A percentile compares a stretch with the other conserved stretches of the same genome.
These are phyloP conservation scores for Rhea pennata DNA, from an alignment of 2,113 vertebrate species.

Conservation along the genomic window DNA sequence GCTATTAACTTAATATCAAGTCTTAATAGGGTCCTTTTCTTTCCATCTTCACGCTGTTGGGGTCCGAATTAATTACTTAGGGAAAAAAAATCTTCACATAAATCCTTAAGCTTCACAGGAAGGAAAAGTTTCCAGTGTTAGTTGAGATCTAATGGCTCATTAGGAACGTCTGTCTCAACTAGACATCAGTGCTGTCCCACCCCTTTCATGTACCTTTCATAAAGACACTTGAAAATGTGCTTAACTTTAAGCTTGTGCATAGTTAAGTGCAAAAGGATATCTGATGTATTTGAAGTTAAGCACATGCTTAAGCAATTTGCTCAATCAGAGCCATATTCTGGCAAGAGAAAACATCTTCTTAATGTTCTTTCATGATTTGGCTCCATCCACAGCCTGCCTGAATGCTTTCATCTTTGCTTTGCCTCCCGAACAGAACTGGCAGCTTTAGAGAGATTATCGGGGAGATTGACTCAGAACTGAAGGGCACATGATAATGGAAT, in stretches of 20 bases:
- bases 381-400: neutral
- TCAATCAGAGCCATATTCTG: neutral
- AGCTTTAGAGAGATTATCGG: conserved; percentile 51
- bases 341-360: neutral
- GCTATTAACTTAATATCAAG: conserved; percentile 86
- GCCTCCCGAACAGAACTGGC: conserved; percentile 24
- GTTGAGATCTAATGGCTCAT: conserved; percentile 56
- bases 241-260: conserved; percentile 37
- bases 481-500: conserved; percentile 50
- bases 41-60: conserved; percentile 80
- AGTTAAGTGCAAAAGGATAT: neutral
- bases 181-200: neutral
- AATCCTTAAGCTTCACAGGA: conserved; percentile 74
- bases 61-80: conserved; percentile 82
- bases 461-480: conserved; percentile 53
- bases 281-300: conserved; percentile 27
- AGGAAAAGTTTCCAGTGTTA: conserved; percentile 61
- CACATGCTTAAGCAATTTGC: conserved; percentile 46
- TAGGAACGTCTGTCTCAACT: conserved; percentile 35
- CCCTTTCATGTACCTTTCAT: conserved; percentile 30
- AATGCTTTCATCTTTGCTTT: conserved; percentile 41
- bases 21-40: conserved; percentile 84
- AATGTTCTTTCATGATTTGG: neutral
- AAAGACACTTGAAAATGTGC: conserved; percentile 5
- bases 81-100: conserved; percentile 71